Evolutionary conservation across 1,140 invertebrate genomes (phyloP).

Genomic region (Polyergus mexicanus): DNA sequence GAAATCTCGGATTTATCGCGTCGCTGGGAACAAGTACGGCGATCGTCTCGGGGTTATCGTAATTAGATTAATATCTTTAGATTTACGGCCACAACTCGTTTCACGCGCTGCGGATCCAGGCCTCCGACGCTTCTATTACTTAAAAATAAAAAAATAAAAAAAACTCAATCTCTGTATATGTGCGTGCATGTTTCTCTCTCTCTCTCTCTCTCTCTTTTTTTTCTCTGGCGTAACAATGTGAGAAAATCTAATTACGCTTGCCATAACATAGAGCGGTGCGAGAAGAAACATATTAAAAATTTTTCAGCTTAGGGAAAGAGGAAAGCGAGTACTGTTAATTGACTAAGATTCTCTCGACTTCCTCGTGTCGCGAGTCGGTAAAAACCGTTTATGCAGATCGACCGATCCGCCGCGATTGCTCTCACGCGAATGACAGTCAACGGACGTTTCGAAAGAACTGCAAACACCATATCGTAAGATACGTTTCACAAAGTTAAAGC

Average conservation of each 20-base stretch:
- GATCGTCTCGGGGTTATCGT: slow-evolving; percentile 51
- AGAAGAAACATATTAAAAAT: slow-evolving; percentile 1
- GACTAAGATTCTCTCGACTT: slow-evolving; percentile 57
- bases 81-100: slow-evolving; percentile 20
- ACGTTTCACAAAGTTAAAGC: slow-evolving; percentile 47
- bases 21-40: slow-evolving; percentile 20
- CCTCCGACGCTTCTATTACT: slow-evolving; percentile 5
- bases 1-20: slow-evolving; percentile 44
- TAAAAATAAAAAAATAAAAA: no score
- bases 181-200: not conserved
- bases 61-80: slow-evolving; percentile 60
- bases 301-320: not conserved
- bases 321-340: slow-evolving; percentile 64
- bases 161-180: not conserved
- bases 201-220: no score
- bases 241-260: slow-evolving; percentile 66
- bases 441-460: slow-evolving; percentile 63
- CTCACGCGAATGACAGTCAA: slow-evolving; percentile 30
- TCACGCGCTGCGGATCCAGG: slow-evolving; percentile 2
- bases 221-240: slow-evolving; percentile 47
- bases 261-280: not conserved
- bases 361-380: slow-evolving; percentile 28
- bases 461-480: slow-evolving; percentile 67
- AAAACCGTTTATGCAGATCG: slow-evolving; percentile 66
- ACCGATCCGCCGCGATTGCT: slow-evolving; percentile 33